Evolutionary conservation across 2,888 invertebrate genomes (phyloP).

Genomic region (Platynereis dumerilii): DNA sequence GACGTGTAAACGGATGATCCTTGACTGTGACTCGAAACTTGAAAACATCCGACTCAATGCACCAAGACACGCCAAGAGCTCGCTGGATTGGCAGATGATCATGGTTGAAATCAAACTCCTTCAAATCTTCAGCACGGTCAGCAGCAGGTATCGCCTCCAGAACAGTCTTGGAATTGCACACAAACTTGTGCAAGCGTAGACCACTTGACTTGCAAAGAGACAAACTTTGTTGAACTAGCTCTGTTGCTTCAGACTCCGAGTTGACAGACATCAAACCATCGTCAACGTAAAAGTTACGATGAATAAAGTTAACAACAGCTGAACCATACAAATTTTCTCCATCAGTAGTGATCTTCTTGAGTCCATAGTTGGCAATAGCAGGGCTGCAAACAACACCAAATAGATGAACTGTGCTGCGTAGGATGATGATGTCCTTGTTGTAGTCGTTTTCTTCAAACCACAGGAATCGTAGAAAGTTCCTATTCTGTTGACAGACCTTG

Average conservation of each 20-base stretch:
- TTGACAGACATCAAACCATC: slow-evolving; percentile 30
- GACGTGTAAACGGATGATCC: slow-evolving; percentile 29
- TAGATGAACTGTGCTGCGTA: slow-evolving; percentile 22
- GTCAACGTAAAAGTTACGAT: slow-evolving; percentile 36
- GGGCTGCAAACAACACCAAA: slow-evolving; percentile 24
- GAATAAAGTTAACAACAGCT: no score
- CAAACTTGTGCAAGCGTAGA: slow-evolving; percentile 36
- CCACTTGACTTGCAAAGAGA: slow-evolving; percentile 27
- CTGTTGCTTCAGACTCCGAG: slow-evolving; percentile 10
- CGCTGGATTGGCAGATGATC: slow-evolving; percentile 27
- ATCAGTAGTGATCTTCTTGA: slow-evolving; percentile 12
- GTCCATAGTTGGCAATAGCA: slow-evolving; percentile 24
- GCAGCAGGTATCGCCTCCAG: slow-evolving; percentile 31
- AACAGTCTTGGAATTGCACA: slow-evolving; percentile 31
- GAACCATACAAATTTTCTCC: background rate
- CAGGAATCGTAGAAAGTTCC: slow-evolving; percentile 25
- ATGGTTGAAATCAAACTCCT: slow-evolving; percentile 24
- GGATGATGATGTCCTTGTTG: background rate
- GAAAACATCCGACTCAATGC: slow-evolving; percentile 22
- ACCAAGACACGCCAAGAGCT: slow-evolving; percentile 30
- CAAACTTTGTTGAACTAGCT: slow-evolving; percentile 18
- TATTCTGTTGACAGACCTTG: slow-evolving; percentile 15
- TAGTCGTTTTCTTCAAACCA: slow-evolving; percentile 29
- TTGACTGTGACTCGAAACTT: slow-evolving; percentile 22
- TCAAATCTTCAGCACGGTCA: slow-evolving; percentile 25